Evolutionary conservation across 2,113 vertebrate species (phyloP), one percentile per base, ranked within the genome.

Genomic region (Tragelaphus scriptus): DNA sequence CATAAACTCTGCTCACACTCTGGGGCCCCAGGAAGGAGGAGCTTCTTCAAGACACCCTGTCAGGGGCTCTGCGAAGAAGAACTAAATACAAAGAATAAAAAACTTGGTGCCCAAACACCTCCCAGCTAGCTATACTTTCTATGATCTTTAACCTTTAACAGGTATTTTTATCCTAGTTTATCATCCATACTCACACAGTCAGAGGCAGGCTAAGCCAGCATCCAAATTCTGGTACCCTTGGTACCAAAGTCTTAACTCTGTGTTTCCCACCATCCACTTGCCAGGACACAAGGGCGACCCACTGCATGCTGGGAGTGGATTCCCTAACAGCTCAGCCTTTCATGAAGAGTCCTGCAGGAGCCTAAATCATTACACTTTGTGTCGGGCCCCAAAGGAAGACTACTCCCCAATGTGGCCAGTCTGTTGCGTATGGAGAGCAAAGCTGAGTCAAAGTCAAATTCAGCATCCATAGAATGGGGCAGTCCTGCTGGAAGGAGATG

Each of bases 351-450:
- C 36, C 61, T 36, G 2, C 6, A 0, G 47, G 89, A 85, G 7
- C 44, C 28, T 58, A 13, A 49, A 19, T 47, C 5, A 59, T 1
- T 51, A 79, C 11, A 36, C 6, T 49, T n/a, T 55, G 25, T 28
- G 16, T 32, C 1, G 14, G 36, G 14, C 30, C 89, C 28, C 61
- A 49, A 12, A 51, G 75, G 56, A 82, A 80, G 56, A 26, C 65
- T 8, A 2, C 12, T 19, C 7, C 44, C 44, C 28, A 77, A 0
- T 0, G 4, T 3, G 40, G 26, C 10, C 63, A 9, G 3, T 30
- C 13, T 14, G 3, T 15, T 21, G 1, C 3, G 0, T 23, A 85
- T 44, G 63, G 6, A 44, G 56, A 19, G 32, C 16, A 85, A 79
- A 84, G 23, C 65, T 44, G 36, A 49, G 7, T 5, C 15, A 8